Evolutionary conservation across 2,888 invertebrate genomes (phyloP).

Genomic region (Torymus auratus): DNA sequence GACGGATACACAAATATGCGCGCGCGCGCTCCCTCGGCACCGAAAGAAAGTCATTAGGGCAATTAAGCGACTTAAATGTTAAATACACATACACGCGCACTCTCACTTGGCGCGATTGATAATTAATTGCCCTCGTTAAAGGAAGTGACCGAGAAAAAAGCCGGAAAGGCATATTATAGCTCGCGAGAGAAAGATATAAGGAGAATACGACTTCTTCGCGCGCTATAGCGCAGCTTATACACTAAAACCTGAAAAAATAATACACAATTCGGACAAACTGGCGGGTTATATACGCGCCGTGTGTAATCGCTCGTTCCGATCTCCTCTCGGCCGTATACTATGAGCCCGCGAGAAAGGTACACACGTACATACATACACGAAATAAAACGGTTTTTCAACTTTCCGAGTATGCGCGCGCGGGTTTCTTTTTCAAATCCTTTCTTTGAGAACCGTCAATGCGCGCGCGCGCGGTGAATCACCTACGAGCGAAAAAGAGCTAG

Average conservation of each 20-base stretch:
- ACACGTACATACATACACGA: neutral
- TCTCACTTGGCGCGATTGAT: slow-evolving; percentile 20
- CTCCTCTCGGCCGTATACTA: neutral
- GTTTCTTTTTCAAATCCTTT: slow-evolving; percentile 35
- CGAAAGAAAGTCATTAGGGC: slow-evolving; percentile 27
- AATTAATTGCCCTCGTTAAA: slow-evolving; percentile 19
- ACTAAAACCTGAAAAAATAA: neutral
- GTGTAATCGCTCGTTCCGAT: slow-evolving; percentile 19
- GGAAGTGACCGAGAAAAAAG: neutral
- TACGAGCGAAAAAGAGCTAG: neutral
- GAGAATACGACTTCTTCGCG: neutral
- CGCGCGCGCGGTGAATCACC: slow-evolving; percentile 24
- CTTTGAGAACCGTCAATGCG: slow-evolving; percentile 2
- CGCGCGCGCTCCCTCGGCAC: neutral
- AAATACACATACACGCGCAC: neutral
- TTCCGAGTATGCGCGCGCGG: slow-evolving; percentile 7
- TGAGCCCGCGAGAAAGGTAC: neutral
- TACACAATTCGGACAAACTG: slow-evolving; percentile 12
- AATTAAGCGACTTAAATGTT: slow-evolving; percentile 1
- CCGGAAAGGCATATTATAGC: no score
- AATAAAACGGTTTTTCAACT: slow-evolving; percentile 45
- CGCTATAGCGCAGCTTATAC: no score
- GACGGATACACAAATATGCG: neutral
- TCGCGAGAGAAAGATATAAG: neutral
- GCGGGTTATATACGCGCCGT: no score